phyloP scores from a whole-genome alignment of 2,797 vertebrate genomes.

The Peromyscus aztecus region DNA sequence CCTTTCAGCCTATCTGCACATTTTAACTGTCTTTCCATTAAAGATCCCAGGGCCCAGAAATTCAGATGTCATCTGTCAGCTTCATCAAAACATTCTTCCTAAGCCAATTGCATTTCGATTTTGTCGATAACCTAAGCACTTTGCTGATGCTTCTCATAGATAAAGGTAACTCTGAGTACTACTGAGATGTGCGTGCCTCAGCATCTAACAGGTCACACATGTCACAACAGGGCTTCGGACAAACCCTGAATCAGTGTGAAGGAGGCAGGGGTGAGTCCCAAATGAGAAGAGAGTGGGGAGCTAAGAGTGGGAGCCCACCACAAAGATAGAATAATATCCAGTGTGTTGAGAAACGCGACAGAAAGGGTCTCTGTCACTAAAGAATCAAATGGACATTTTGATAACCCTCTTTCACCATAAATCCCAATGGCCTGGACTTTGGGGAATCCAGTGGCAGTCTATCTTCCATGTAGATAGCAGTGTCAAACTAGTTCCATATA shows the following conservation, averaged over 20 bases:
- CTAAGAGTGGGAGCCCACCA: background rate
- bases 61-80: background rate
- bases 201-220: background rate
- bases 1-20: background rate
- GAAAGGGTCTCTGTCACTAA: background rate
- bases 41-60: background rate
- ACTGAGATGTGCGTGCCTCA: background rate
- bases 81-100: background rate
- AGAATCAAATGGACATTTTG: background rate
- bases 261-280: background rate
- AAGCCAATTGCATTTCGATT: background rate
- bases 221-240: background rate
- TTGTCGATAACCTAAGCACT: background rate
- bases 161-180: background rate
- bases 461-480: fast-evolving
- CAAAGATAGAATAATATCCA: fast-evolving
- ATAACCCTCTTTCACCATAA: too few relatives aligned
- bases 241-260: background rate
- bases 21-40: background rate
- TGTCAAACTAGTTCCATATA: background rate
- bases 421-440: background rate
- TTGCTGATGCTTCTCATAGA: background rate
- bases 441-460: background rate
- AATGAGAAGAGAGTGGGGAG: too few relatives aligned
- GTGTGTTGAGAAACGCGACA: background rate